These are phyloP conservation scores for Patella pellucida DNA, from an alignment of 2,888 invertebrate genomes.

Conservation along the genomic window DNA sequence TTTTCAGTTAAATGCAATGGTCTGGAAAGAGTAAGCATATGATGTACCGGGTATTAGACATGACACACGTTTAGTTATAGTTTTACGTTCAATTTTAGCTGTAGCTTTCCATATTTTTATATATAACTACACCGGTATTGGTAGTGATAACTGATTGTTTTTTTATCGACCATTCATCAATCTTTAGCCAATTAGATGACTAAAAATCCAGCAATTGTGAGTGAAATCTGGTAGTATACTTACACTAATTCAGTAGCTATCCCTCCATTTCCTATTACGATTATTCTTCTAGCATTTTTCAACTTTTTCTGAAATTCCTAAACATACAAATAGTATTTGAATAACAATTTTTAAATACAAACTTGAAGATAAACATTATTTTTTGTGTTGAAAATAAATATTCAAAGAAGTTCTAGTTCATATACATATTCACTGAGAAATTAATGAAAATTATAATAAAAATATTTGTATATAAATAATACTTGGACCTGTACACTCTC, in stretches of 20 bases:
- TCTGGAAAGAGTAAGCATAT: too few relatives aligned
- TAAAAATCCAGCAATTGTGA: too few relatives aligned
- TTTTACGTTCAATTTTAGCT: too few relatives aligned
- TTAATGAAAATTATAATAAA: neutral
- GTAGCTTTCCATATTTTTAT: too few relatives aligned
- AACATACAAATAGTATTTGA: neutral
- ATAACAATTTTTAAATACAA: neutral
- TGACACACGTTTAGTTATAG: too few relatives aligned
- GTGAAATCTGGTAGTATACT: slow-evolving; percentile 32
- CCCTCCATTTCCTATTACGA: slow-evolving; percentile 96
- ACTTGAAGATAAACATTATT: slow-evolving; percentile 14
- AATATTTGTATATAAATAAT: slow-evolving; percentile 47
- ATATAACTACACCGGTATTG: too few relatives aligned
- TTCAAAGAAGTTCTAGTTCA: neutral
- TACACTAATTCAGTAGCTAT: slow-evolving; percentile 96
- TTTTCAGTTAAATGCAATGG: too few relatives aligned
- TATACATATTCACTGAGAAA: neutral
- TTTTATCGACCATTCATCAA: too few relatives aligned
- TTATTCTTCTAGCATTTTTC: slow-evolving; percentile 79
- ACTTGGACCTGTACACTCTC: slow-evolving; percentile 81
- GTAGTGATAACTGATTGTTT: too few relatives aligned
- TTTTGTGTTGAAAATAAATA: neutral
- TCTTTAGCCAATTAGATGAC: too few relatives aligned
- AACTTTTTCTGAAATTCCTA: slow-evolving; percentile 81
- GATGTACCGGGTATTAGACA: too few relatives aligned